These are phyloP conservation scores for Helobdella robusta DNA, from an alignment of 2,888 invertebrate species.

Conservation along the genomic window DNA sequence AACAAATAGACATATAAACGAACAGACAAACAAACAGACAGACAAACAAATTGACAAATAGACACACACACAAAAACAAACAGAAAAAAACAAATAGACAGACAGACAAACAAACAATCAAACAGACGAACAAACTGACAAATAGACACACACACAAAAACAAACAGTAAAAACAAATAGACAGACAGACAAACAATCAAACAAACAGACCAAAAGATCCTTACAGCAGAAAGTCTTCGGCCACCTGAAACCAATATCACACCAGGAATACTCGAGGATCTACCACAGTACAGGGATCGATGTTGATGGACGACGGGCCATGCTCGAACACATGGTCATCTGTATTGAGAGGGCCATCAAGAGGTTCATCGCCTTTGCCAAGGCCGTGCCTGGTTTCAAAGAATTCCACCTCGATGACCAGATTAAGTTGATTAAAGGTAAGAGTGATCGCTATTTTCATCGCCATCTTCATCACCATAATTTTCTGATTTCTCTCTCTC, in stretches of 20 bases:
- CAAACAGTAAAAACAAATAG: no score
- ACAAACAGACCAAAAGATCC: slow-evolving; percentile 38
- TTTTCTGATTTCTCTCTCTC: not conserved
- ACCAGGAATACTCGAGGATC: slow-evolving; percentile 42
- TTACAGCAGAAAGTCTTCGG: slow-evolving; percentile 42
- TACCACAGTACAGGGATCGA: slow-evolving; percentile 44
- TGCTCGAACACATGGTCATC: slow-evolving; percentile 38
- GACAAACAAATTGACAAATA: no score
- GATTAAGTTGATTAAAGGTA: slow-evolving; percentile 44
- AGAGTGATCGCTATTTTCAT: no score
- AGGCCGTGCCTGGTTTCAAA: slow-evolving; percentile 44
- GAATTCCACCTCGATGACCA: slow-evolving; percentile 43
- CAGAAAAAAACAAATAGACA: no score
- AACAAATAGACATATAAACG: no score
- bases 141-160: no score
- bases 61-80: no score
- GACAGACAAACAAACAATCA: no score
- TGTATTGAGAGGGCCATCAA: slow-evolving; percentile 42
- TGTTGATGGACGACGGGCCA: slow-evolving; percentile 41
- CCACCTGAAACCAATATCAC: slow-evolving; percentile 38
- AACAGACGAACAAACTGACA: no score
- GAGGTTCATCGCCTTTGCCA: slow-evolving; percentile 39
- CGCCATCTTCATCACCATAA: not conserved
- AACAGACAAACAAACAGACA: no score
- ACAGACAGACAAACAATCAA: no score